A percentile compares a stretch with the other conserved stretches of the same genome.
These are phyloP conservation scores for Drosophila rufa DNA, from an alignment of 1,140 invertebrate species.

Conservation along the genomic window DNA sequence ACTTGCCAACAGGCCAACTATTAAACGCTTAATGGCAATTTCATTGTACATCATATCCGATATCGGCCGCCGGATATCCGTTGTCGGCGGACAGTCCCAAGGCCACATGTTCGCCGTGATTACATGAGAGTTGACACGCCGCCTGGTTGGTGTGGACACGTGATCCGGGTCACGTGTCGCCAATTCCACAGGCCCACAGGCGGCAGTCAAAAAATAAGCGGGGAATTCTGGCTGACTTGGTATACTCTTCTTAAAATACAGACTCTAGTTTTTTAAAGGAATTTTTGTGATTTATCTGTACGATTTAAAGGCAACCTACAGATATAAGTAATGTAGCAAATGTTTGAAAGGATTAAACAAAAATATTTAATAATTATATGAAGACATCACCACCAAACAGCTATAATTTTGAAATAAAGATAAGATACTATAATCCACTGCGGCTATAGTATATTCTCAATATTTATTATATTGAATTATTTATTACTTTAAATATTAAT, in stretches of 20 bases:
- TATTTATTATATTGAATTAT: neutral
- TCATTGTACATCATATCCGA: conserved; percentile 49
- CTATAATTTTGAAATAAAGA: too few relatives aligned
- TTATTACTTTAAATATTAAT: neutral
- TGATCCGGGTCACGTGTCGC: conserved; percentile 75
- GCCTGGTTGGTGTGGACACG: conserved; percentile 64
- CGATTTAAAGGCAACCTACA: neutral
- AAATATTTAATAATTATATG: too few relatives aligned
- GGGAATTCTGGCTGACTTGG: conserved; percentile 28
- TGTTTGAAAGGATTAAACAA: too few relatives aligned
- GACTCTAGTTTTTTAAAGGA: too few relatives aligned
- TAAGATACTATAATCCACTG: too few relatives aligned
- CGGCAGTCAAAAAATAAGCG: conserved; percentile 41
- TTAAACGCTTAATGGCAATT: conserved; percentile 51
- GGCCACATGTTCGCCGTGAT: conserved; percentile 80
- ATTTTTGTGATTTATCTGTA: neutral
- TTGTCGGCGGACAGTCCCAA: conserved; percentile 51
- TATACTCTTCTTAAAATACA: conserved; percentile 6
- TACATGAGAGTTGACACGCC: conserved; percentile 76
- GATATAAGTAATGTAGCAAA: too few relatives aligned
- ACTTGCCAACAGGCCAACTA: conserved; percentile 29
- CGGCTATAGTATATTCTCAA: too few relatives aligned
- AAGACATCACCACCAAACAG: too few relatives aligned
- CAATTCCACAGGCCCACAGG: conserved; percentile 44
- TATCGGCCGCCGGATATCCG: conserved; percentile 60